Evolutionary conservation across 2,888 invertebrate species (phyloP).

Genomic region (Chymomyza procnemis): DNA sequence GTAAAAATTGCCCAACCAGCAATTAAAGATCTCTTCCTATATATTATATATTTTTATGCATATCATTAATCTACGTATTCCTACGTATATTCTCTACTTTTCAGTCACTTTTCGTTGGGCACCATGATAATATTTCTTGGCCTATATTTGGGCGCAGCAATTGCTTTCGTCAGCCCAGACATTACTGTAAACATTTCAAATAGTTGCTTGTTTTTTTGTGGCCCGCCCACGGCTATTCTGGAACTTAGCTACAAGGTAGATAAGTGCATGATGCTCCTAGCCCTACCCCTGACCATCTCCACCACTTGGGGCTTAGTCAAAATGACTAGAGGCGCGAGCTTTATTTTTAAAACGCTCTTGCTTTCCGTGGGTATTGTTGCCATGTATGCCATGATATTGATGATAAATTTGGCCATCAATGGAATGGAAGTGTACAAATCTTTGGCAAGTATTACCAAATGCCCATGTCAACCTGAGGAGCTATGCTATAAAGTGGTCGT

Average conservation of each 20-base stretch:
- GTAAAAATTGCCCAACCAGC: no score
- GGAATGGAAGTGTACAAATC: constrained; percentile 22
- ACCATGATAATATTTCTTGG: constrained; percentile 7
- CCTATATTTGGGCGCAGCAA: constrained; percentile 22
- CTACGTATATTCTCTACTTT: neutral
- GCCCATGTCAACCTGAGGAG: constrained; percentile 13
- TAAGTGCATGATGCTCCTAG: constrained; percentile 16
- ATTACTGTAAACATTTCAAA: constrained; percentile 10
- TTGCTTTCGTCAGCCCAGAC: constrained; percentile 23
- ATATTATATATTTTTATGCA: no score
- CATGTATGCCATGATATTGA: constrained; percentile 6
- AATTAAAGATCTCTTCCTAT: no score
- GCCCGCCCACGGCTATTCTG: constrained; percentile 9
- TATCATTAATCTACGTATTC: no score
- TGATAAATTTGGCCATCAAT: constrained; percentile 20
- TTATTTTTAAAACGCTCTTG: neutral
- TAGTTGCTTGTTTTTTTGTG: constrained; percentile 17
- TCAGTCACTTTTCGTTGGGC: neutral
- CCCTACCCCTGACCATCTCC: constrained; percentile 12
- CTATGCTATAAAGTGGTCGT: constrained; percentile 21
- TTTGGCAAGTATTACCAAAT: constrained; percentile 17
- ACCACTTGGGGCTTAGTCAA: neutral
- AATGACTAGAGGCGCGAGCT: neutral
- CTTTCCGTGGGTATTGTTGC: neutral
- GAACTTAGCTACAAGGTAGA: constrained; percentile 21